phyloP scores from a whole-genome alignment of 2,797 vertebrate species.

The Bryconaethiops microstoma region DNA sequence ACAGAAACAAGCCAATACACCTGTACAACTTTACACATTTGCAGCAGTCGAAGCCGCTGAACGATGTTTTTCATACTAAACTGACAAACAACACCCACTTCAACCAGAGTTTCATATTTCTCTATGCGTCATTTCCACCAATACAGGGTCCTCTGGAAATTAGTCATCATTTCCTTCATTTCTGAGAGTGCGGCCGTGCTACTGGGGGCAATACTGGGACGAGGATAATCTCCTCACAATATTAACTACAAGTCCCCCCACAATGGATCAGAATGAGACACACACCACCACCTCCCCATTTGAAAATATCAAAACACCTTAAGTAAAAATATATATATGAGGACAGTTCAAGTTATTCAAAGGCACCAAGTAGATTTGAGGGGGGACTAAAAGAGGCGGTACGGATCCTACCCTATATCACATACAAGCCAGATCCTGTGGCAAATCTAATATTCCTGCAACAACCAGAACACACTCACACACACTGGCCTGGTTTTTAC shows the following conservation, averaged over 20 bases:
- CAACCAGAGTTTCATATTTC: constrained; percentile 2
- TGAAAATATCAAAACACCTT: no score
- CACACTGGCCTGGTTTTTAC: constrained; percentile 14
- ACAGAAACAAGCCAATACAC: background rate
- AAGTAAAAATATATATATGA: background rate
- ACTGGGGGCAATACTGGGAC: background rate
- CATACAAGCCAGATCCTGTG: no score
- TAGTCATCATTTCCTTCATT: constrained; percentile 44
- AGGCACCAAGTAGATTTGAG: background rate
- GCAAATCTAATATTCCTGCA: background rate
- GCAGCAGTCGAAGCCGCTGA: background rate
- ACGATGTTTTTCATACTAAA: background rate
- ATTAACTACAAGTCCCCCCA: background rate
- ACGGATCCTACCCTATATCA: background rate
- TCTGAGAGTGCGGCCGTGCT: background rate
- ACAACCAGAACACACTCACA: background rate
- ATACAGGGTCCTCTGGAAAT: constrained; percentile 41
- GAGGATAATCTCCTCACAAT: background rate
- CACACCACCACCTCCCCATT: no score
- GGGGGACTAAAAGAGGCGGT: background rate
- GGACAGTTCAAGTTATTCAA: background rate
- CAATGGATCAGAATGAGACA: background rate
- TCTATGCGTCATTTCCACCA: constrained; percentile 35
- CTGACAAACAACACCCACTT: background rate
- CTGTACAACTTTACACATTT: background rate